Conservation (phyloP, 2,113 vertebrate species). For the Tupaia tana region DNA sequence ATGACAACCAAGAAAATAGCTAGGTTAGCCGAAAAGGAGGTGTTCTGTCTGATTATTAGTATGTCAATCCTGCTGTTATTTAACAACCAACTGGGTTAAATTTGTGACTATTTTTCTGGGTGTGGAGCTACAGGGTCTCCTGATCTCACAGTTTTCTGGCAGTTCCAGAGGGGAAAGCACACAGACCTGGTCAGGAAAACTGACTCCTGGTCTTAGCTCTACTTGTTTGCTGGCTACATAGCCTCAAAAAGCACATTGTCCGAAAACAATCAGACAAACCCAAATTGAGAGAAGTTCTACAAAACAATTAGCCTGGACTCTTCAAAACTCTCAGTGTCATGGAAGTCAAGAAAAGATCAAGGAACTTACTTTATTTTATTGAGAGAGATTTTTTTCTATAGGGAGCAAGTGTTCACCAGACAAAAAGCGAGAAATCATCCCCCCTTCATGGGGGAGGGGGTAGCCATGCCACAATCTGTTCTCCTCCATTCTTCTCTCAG, state of each 20-base stretch:
- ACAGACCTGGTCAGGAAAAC: not conserved
- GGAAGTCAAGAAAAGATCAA: not conserved
- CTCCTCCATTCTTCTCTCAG: too few species aligned
- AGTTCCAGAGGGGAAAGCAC: slow-evolving; percentile 29
- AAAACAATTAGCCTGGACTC: not conserved
- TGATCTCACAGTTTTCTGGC: not conserved
- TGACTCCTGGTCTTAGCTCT: not conserved
- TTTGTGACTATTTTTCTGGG: not conserved
- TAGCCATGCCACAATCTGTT: too few species aligned
- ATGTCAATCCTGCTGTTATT: not conserved
- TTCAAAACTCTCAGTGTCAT: slow-evolving; percentile 6
- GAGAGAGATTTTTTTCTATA: too few species aligned
- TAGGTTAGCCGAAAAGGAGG: not conserved
- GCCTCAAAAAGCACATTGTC: not conserved
- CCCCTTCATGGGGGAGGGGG: too few species aligned
- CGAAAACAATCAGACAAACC: slow-evolving; percentile 6
- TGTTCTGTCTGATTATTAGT: not conserved
- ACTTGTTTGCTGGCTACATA: not conserved
- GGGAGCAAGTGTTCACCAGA: too few species aligned
- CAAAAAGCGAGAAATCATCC: too few species aligned
- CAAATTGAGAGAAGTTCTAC: not conserved
- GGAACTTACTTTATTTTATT: not conserved
- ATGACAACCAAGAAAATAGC: not conserved
- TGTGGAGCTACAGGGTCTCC: not conserved
- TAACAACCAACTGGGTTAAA: slow-evolving; percentile 4